These are phyloP conservation scores for Drosophila macrospina DNA, from an alignment of 2,888 invertebrate species.

Conservation along the genomic window DNA sequence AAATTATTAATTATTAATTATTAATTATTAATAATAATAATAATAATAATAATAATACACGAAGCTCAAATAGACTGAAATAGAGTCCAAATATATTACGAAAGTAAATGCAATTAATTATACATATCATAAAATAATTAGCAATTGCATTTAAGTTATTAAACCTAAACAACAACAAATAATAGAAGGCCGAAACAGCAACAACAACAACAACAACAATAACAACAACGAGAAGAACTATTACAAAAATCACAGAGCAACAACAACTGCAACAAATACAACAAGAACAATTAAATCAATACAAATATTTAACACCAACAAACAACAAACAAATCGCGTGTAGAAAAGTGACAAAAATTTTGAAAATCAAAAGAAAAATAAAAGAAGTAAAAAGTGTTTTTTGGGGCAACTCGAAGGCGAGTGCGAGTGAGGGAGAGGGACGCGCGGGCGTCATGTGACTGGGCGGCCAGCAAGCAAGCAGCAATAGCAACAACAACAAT, in stretches of 20 bases:
- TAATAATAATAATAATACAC: constrained; percentile 58
- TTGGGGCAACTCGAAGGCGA: constrained; percentile 8
- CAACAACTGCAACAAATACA: constrained; percentile 26
- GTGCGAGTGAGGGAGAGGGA: constrained; percentile 16
- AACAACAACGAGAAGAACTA: constrained; percentile 14
- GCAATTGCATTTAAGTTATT: constrained; percentile 80
- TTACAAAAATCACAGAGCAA: constrained; percentile 3
- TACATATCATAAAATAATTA: constrained; percentile 84
- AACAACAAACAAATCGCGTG: constrained; percentile 35
- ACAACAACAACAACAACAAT: constrained; percentile 16
- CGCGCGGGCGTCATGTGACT: constrained; percentile 52
- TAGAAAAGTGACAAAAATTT: constrained; percentile 27
- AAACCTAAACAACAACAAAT: constrained; percentile 32
- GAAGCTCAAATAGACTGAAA: constrained; percentile 84
- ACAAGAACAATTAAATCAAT: constrained; percentile 10
- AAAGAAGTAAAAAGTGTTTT: constrained; percentile 6
- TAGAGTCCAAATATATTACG: constrained; percentile 84
- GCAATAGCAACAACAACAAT: constrained; percentile 27
- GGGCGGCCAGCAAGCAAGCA: constrained; percentile 13
- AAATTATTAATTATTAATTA: constrained; percentile 32
- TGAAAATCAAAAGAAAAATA: constrained; percentile 1
- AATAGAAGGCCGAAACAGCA: constrained; percentile 29
- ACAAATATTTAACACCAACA: background rate
- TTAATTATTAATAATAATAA: constrained; percentile 43
- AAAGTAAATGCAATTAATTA: constrained; percentile 84